A percentile compares a stretch with the other conserved stretches of the same genome.
phyloP scores from a whole-genome alignment of 2,797 vertebrate species.

The Hapalemur alaotrensis region DNA sequence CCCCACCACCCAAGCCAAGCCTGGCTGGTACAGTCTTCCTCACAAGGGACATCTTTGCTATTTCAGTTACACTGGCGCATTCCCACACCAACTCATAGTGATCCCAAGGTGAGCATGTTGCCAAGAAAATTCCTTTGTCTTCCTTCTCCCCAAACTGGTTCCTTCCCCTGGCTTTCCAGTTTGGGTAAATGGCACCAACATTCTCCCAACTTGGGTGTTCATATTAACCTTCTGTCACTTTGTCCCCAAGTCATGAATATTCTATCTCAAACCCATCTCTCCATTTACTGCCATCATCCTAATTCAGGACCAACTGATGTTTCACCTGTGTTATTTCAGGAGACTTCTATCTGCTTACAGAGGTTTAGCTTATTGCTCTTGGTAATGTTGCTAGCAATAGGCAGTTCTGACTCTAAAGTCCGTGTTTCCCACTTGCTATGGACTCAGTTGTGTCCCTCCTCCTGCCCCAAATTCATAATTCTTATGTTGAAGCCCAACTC shows the following conservation, averaged over 20 bases:
- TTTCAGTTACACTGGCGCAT: not conserved
- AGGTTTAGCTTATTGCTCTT: not conserved
- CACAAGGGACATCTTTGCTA: not conserved
- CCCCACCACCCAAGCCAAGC: not conserved
- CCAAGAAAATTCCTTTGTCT: not conserved
- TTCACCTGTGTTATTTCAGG: not conserved
- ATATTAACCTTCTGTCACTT: not conserved
- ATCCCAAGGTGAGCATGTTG: not conserved
- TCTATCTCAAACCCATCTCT: not conserved
- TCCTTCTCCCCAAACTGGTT: constrained; percentile 56
- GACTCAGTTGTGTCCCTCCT: not conserved
- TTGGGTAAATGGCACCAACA: not conserved
- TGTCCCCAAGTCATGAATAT: not conserved
- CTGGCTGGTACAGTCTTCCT: not conserved
- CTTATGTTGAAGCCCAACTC: not conserved
- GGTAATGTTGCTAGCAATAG: not conserved
- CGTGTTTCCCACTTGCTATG: not conserved
- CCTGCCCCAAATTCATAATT: not conserved
- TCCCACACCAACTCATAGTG: not conserved
- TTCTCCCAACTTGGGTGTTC: not conserved
- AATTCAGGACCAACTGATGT: not conserved
- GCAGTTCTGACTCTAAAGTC: not conserved
- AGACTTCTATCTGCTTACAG: not conserved
- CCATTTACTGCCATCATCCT: not conserved
- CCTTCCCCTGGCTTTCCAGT: not conserved